Evolutionary conservation across 2,797 vertebrate genomes (phyloP), one percentile per base, ranked within the genome.

Genomic region (Ambastaia sidthimunki): DNA sequence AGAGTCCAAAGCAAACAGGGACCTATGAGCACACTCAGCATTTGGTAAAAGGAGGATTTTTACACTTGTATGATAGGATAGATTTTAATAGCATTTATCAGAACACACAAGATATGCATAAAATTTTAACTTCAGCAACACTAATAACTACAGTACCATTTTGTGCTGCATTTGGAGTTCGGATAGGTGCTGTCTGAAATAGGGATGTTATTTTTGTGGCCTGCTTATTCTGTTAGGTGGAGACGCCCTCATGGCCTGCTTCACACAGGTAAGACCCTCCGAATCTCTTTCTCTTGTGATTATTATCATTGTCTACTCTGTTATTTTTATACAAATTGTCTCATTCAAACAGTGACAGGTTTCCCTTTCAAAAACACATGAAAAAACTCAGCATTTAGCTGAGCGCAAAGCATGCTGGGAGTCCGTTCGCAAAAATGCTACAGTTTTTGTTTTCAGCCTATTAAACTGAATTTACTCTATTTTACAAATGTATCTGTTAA

Each of bases 251-350:
- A 88, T 92, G 6, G 84, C 89, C 52, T 98, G 96, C 73, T 93
- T 94, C 90, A 96, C 96, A 7, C 90, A 94, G 95, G 96, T 98
- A 94, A 59, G 67, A 31, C 4, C 31, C 31, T 3, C 47, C 66
- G 73, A 71, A 50, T 48, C 63, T 44, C 68, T 34, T 9, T 31
- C 25, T 34, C 7, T 13, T 34, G 7, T 34, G 7, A 3, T 25
- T 18, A 28, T 34, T 2, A 7, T 16, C 28, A 28, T 15, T 25
- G 0, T 60, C 7, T 19, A 11, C 19, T 11, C 4, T 34, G 28
- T 34, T 63, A 18, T 31, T 31, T 63, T 4, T 62, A 23, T 62
- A 4, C 10, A 54, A 13, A 12, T 16, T 50, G 12, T 3, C 15
- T 50, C 3, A n/a, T n/a, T n/a, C 18, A 54, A 10, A 54, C 3